phyloP scores from a whole-genome alignment of 2,888 invertebrate species.

The Pterostichus madidus region DNA sequence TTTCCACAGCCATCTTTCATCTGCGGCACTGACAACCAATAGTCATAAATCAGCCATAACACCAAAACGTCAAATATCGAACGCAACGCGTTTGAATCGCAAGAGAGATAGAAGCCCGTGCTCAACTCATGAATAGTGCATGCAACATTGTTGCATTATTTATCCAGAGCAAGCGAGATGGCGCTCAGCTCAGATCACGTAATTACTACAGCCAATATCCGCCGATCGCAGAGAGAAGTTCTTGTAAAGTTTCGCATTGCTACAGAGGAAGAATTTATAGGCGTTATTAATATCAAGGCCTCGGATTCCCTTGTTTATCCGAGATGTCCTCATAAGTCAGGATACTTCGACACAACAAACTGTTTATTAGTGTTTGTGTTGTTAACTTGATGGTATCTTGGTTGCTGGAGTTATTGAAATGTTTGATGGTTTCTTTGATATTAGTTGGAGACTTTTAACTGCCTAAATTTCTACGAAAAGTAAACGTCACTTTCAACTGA shows the following conservation, averaged over 20 bases:
- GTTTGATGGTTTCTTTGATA: conserved; percentile 46
- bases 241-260: conserved; percentile 44
- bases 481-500: no score
- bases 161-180: conserved; percentile 8
- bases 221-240: conserved; percentile 5
- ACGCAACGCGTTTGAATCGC: conserved; percentile 44
- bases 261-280: conserved; percentile 48
- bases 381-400: conserved; percentile 37
- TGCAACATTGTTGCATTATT: conserved; percentile 53
- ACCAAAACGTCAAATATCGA: conserved; percentile 53
- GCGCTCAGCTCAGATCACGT: conserved; percentile 38
- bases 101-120: neutral
- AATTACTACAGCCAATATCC: conserved; percentile 45
- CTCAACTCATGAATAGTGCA: conserved; percentile 48
- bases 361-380: conserved; percentile 53
- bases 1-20: conserved; percentile 35
- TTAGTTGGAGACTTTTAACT: neutral
- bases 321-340: conserved; percentile 46
- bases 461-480: neutral
- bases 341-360: neutral
- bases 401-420: neutral
- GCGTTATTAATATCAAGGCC: conserved; percentile 42
- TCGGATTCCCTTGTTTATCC: conserved; percentile 49
- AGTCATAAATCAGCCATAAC: conserved; percentile 54
- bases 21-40: conserved; percentile 47